Evolutionary conservation across 2,888 invertebrate species (phyloP), one percentile per base, ranked within the genome.

Genomic region (Salpingus planirostris): DNA sequence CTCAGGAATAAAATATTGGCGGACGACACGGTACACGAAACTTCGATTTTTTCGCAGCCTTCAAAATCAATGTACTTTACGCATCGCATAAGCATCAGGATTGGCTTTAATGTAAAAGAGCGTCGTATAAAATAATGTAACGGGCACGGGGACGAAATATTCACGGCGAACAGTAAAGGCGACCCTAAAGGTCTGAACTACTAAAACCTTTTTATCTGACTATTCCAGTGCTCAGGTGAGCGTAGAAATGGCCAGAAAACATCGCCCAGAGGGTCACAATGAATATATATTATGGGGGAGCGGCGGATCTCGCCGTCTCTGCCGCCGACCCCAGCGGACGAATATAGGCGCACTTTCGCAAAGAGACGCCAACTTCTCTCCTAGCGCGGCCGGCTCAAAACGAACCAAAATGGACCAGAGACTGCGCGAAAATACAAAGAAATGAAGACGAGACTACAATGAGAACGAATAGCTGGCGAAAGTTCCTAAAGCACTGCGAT

Each of bases 131-230:
- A 33, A 33, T 39, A 40, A 40, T 33, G 40, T 33, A 24, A 36
- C 22, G 33, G 31, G 30, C 22, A 10, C 11, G 11, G 27, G 28
- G 28, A 38, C 31, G 33, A 30, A 40, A 36, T 40, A 40, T 40
- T 34, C 29, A 26, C 25, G 34, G 29, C 22, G 28, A 34, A 23
- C 29, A 29, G 40, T 41, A 46, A 46, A 45, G 40, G 46, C 42
- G 42, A 43, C 48, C 51, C 51, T 49, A 47, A 50, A 50, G 50
- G 50, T 44, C 42, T 46, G 42, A 47, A 49, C 52, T 49, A 51
- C 49, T 54, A 51, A 54, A 54, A 53, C 51, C 51, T 52, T 55
- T 54, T 56, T 52, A 53, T 54, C 51, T 41, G 54, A 47, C 50
- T 46, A 49, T 54, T 50, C 46, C 49, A 38, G 50, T 46, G 54